Conservation (phyloP, 2,113 vertebrate species). For the Ranitomeya imitator region DNA sequence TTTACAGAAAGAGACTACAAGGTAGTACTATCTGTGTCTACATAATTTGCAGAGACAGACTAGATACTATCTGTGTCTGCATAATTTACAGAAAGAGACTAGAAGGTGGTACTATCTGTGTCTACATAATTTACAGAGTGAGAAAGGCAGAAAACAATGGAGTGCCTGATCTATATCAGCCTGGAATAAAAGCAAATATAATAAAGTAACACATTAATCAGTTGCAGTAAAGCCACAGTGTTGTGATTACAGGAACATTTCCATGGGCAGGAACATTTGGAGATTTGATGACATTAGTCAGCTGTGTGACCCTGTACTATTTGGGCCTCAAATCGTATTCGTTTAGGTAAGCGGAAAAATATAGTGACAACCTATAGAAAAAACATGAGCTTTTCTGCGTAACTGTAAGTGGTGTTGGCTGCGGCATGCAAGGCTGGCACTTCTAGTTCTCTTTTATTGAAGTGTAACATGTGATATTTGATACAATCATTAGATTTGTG, state of each 20-base stretch:
- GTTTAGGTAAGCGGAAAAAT: not conserved
- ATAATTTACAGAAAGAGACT: not conserved
- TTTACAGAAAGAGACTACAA: not conserved
- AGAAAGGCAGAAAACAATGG: no score
- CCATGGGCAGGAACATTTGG: not conserved
- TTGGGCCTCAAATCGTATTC: not conserved
- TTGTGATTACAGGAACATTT: not conserved
- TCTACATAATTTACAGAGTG: no score
- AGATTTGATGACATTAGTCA: no score
- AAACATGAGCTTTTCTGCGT: no score
- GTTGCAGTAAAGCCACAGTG: no score
- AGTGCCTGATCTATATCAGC: no score
- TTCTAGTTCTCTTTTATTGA: not conserved
- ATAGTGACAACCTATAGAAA: no score
- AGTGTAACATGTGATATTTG: not conserved
- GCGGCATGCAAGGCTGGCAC: not conserved
- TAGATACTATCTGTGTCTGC: not conserved
- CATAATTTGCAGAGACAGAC: not conserved
- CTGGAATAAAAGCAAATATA: no score
- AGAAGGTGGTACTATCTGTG: no score
- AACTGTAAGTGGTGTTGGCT: no score
- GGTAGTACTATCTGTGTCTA: not conserved
- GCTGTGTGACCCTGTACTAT: not conserved
- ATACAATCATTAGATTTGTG: not conserved
- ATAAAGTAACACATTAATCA: no score